Evolutionary conservation across 2,113 vertebrate species (phyloP).

Genomic region (Agelaius tricolor): DNA sequence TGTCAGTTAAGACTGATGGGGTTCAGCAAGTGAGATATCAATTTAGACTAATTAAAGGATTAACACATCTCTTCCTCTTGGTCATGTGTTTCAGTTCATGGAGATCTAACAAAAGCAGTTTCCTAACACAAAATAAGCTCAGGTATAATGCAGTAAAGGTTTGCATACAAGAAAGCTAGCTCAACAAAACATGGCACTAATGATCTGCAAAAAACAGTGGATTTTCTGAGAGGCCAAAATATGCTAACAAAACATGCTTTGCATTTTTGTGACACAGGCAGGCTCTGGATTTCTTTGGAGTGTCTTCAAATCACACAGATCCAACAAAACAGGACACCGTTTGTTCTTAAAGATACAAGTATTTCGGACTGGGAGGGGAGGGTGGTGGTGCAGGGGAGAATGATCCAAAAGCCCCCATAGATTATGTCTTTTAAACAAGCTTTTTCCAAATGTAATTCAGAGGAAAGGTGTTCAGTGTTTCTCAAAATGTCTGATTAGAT

Average conservation of each 20-base stretch:
- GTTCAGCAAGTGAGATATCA: neutral
- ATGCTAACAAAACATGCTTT: neutral
- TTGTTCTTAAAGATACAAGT: neutral
- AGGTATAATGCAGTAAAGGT: neutral
- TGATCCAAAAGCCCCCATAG: neutral
- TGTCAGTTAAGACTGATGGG: neutral
- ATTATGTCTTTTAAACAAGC: neutral
- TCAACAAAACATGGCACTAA: neutral
- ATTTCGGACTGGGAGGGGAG: fast-evolving
- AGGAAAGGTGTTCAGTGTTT: neutral
- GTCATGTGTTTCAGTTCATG: neutral
- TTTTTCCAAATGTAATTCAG: neutral
- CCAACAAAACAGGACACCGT: neutral
- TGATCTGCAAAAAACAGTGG: neutral
- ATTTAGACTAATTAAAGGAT: neutral
- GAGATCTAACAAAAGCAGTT: neutral
- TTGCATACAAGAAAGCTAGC: neutral
- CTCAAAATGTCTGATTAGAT: neutral
- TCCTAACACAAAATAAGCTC: neutral
- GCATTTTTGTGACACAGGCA: neutral
- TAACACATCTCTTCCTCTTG: neutral
- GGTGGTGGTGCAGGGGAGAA: neutral
- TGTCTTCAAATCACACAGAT: neutral
- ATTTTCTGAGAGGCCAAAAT: neutral
- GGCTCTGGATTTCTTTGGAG: neutral